Base-by-base conservation (phyloP, 2,888 invertebrate species). In the Mythimna ferrago region DNA sequence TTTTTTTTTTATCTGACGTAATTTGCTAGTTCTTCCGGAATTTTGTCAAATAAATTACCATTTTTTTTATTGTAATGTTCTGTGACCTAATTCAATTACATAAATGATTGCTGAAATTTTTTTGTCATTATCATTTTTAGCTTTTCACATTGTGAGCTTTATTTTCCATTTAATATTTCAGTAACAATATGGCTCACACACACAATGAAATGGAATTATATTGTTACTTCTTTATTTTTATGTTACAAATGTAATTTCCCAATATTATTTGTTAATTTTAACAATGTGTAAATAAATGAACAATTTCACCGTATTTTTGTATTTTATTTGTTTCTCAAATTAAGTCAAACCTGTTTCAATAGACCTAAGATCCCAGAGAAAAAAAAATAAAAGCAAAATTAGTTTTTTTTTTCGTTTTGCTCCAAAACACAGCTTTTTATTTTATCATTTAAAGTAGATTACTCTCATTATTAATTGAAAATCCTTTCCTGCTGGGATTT, bases 261-360 rank as follows among this genome's bases (percentile, higher is more conserved):
- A 64, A 78, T 82, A 76, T 81, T 82, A 77, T 83, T 80, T 86
- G 76, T 83, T 86, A 80, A 80, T 73, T 86, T 69, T 80, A 81
- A 82, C 72, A 79, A 90, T 88, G 84, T 93, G 93, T 93, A 93
- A 93, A 93, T 93, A 93, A 92, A 93, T 88, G 81, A 85, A 89
- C 77, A 87, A 87, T 90, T 89, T 86, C 58, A 73, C 26, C 11
- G 65, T 32, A 51, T 32, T 32, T 65, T 16, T 60, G 41, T 35
- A 11, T 58, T 58, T 66, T 19, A 44, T 35, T 58, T 35, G 7
- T 57, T 16, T 26, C 38, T 7, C 38, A 7, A 38, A 38, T 38
- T 7, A 38, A 38, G 26, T 16, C 32, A 16, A 16, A 32, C 21
- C 53, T 21, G 3, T 53, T 53, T n/a, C 53, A 53, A n/a, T 7